Conservation (phyloP, 2,113 vertebrate species). For the Protobothrops flavoviridis region DNA sequence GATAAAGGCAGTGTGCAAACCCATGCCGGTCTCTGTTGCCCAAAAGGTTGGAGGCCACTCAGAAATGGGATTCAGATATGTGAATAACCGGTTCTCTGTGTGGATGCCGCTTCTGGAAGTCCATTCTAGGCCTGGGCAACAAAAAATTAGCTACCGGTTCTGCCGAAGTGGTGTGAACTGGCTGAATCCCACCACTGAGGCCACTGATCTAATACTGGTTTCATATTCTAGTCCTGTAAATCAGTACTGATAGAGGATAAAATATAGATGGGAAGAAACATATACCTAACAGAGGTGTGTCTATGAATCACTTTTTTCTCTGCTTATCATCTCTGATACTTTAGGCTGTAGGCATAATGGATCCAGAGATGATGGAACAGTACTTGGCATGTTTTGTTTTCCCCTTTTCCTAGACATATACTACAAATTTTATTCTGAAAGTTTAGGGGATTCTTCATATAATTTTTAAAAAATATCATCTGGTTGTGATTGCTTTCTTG, state of each 20-base stretch:
- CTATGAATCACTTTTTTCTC: not conserved
- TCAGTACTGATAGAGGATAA: not conserved
- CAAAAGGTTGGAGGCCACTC: not conserved
- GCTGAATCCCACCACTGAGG: too few species aligned
- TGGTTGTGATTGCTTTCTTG: not conserved
- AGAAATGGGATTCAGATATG: too few species aligned
- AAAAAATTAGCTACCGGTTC: too few species aligned
- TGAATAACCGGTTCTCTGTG: too few species aligned
- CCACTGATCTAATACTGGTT: too few species aligned
- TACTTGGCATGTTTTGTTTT: not conserved
- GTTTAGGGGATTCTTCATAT: not conserved
- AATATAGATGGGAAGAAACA: not conserved
- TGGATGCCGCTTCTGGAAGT: too few species aligned
- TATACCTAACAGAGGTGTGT: not conserved
- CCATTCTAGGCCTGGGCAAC: too few species aligned
- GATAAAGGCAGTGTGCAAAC: too few species aligned
- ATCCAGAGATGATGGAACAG: not conserved
- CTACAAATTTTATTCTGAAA: not conserved
- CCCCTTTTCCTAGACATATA: not conserved
- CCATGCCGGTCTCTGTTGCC: not conserved
- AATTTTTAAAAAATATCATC: too few species aligned
- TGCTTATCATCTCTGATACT: not conserved
- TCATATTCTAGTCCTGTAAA: not conserved
- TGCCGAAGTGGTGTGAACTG: too few species aligned
- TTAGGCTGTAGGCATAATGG: not conserved